Base-by-base conservation (phyloP, 2,797 vertebrate genomes). In the Cossypha heuglini region DNA sequence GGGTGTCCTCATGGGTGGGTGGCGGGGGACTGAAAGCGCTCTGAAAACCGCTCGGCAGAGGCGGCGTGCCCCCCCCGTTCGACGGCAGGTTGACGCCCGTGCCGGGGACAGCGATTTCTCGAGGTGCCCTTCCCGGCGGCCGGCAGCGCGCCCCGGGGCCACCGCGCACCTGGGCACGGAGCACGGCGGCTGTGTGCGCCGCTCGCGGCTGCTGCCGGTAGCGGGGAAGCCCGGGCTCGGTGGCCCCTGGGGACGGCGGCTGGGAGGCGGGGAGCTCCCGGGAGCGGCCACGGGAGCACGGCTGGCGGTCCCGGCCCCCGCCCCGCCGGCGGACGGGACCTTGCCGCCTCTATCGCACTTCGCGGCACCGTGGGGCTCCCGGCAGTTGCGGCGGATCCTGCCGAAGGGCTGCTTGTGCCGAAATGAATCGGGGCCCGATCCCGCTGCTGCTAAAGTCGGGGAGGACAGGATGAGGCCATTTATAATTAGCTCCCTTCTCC, bases 401-500 rank as follows among this genome's bases (percentile, higher is more conserved):
- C 86, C 71, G 13, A 7, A 20, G 35, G 71, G 61, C 43, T 16
- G 71, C 78, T n/a, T 15, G 43, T 4, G 83, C 66, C 68, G 42
- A 68, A 83, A 92, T 20, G 75, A 69, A 64, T 3, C 55, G 40
- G 66, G 82, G 33, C 76, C 58, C 85, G 49, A 63, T 89, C 76
- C 83, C 29, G 38, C 72, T 22, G 64, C 82, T 19, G 48, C 54
- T 52, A 0, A 84, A 86, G 90, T 90, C 81, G 86, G 69, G 82
- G 94, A 91, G 85, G 80, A 86, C 82, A 75, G 93, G 81, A 94
- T 89, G 37, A 91, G 86, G 97, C 96, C 95, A 43, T 96, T 97
- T 96, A 86, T 97, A 97, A 97, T 97, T 96, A 96, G 93, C 85
- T 69, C 48, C 85, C 95, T 88, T 95, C 68, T 84, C 91, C 94